Conservation (phyloP, 2,888 invertebrate genomes). For the Himalopsyche japonica region DNA sequence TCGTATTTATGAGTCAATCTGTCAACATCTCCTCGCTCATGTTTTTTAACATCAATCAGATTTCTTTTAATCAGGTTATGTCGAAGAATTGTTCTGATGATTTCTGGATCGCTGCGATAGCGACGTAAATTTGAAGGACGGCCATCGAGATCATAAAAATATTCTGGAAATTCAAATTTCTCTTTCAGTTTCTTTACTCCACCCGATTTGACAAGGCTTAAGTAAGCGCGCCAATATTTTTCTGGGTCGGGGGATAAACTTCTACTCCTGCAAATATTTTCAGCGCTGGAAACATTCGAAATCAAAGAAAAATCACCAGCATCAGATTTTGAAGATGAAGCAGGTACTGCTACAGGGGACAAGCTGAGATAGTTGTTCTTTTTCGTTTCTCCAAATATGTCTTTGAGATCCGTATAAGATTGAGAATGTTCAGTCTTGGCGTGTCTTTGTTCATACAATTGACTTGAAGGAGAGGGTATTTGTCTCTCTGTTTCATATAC, state of each 20-base stretch:
- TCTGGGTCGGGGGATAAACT: conserved; percentile 76
- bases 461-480: conserved; percentile 40
- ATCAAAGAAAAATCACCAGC: conserved; percentile 31
- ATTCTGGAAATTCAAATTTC: conserved; percentile 72
- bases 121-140: conserved; percentile 57
- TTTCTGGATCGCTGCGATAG: conserved; percentile 79
- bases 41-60: conserved; percentile 52
- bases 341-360: conserved; percentile 48
- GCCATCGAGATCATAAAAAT: conserved; percentile 47
- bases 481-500: conserved; percentile 47
- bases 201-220: conserved; percentile 73
- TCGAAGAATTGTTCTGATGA: conserved; percentile 63
- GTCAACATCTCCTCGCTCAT: conserved; percentile 63
- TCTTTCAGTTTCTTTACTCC: conserved; percentile 78
- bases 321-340: conserved; percentile 8
- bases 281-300: conserved; percentile 62
- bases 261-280: conserved; percentile 70
- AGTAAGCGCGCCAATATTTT: conserved; percentile 69
- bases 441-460: conserved; percentile 42
- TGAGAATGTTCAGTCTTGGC: conserved; percentile 61
- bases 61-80: conserved; percentile 56
- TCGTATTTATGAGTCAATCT: conserved; percentile 67
- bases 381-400: conserved; percentile 78
- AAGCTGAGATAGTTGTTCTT: conserved; percentile 62
- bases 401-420: conserved; percentile 76